Evolutionary conservation across 2,113 vertebrate genomes (phyloP), one percentile per base, ranked within the genome.

Genomic region (Elephas maximus): DNA sequence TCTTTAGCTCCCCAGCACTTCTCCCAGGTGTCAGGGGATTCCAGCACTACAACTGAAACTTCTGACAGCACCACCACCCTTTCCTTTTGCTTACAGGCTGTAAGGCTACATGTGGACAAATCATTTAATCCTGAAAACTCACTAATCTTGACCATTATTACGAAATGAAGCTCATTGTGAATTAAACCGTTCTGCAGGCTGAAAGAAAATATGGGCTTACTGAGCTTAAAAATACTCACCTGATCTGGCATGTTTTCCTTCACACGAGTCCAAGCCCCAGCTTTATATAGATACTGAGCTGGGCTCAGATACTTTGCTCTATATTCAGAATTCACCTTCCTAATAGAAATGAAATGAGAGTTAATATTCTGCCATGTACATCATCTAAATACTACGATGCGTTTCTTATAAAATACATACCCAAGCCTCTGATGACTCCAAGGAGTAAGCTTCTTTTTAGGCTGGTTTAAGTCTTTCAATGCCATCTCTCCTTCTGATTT

Each of bases 321-420:
- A 93, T 99, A 99, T 97, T 99, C 99, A 81, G 99, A 99, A 96
- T 99, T 99, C 97, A 98, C 96, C 93, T 98, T 99, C 98, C 99
- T 99, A 98, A 76, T 26, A 97, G 96, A 98, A 67, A 96, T 12
- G 21, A 97, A 97, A 94, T 63, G n/a, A 92, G 6, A 95, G 23
- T 96, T 57, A 98, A 97, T 92, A 97, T 81, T 91, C 62, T 20
- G 84, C 41, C 20, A 37, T 88, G 63, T 11, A 93, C 21, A 79
- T 85, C n/a, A 92, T 85, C 95, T 97, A 97, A 37, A 95, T 78
- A 91, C 79, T 86, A 97, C 26, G 48, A 88, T 96, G 88, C 44
- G 86, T 96, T 97, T 97, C 97, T 96, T 97, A 24, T 48, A 93
- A 97, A 86, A 97, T 96, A 98, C 98, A 86, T 98, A 99, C 99